Evolutionary conservation across 2,888 invertebrate species (phyloP).

Genomic region (Acrobasis suavella): DNA sequence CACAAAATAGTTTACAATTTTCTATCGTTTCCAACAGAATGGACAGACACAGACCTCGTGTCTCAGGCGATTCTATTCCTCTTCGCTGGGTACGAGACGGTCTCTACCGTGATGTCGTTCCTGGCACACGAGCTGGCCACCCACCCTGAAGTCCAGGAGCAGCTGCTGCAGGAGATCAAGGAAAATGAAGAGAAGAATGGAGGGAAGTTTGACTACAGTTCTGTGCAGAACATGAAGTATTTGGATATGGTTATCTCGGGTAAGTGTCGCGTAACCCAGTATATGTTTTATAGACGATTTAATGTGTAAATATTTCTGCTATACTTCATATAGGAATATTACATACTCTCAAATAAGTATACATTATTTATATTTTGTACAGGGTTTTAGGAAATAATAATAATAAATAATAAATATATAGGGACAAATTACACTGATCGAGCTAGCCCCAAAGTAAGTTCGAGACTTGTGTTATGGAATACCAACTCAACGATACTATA

Average conservation of each 20-base stretch:
- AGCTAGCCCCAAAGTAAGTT: too few relatives aligned
- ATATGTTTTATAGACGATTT: too few relatives aligned
- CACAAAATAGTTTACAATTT: too few relatives aligned
- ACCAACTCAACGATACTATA: too few relatives aligned
- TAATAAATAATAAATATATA: too few relatives aligned
- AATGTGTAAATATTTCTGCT: too few relatives aligned
- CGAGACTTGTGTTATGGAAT: too few relatives aligned
- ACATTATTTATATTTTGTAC: too few relatives aligned
- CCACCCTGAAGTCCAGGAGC: slow-evolving; percentile 82
- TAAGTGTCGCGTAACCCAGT: slow-evolving; percentile 33
- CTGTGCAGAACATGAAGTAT: slow-evolving; percentile 80
- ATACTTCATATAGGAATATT: too few relatives aligned
- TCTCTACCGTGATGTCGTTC: slow-evolving; percentile 72
- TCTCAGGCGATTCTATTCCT: slow-evolving; percentile 80
- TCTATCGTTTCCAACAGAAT: slow-evolving; percentile 25
- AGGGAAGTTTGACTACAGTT: slow-evolving; percentile 74
- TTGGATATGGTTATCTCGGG: slow-evolving; percentile 84
- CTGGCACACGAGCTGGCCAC: slow-evolving; percentile 81
- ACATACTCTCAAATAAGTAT: too few relatives aligned
- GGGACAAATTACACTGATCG: too few relatives aligned
- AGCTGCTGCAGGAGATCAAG: slow-evolving; percentile 78
- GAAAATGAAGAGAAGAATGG: slow-evolving; percentile 64
- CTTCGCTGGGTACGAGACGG: slow-evolving; percentile 81
- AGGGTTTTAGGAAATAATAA: too few relatives aligned
- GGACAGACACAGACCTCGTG: slow-evolving; percentile 65